These are phyloP conservation scores for Bathybates hornii DNA, from an alignment of 2,113 vertebrate genomes.

Conservation along the genomic window DNA sequence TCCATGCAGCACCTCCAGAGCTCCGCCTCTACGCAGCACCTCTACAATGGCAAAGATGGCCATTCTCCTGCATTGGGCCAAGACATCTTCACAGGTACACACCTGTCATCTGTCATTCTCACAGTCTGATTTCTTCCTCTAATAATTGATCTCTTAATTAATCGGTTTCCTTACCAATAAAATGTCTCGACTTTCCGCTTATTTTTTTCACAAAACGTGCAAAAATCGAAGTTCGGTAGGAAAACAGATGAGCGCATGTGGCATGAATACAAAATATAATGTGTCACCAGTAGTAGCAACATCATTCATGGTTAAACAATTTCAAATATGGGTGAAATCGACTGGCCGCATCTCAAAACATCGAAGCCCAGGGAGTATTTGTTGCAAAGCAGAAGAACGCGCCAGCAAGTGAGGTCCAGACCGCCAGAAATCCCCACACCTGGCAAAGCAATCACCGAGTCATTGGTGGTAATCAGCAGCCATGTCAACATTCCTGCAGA, in stretches of 20 bases:
- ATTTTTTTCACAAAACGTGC: fast-evolving
- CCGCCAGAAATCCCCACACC: slow-evolving; percentile 29
- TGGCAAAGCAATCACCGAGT: slow-evolving; percentile 39
- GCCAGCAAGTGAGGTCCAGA: neutral
- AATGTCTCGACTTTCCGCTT: neutral
- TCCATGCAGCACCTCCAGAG: slow-evolving; percentile 83
- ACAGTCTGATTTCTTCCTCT: neutral
- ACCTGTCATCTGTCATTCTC: neutral
- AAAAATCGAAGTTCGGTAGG: neutral
- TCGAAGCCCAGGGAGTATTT: neutral
- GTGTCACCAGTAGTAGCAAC: neutral
- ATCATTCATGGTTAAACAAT: neutral
- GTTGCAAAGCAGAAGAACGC: slow-evolving; percentile 16
- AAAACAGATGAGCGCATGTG: neutral
- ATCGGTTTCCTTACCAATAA: neutral
- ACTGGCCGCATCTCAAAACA: slow-evolving; percentile 6
- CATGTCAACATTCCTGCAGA: slow-evolving; percentile 31
- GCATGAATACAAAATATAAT: neutral
- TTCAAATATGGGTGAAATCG: neutral
- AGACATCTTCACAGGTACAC: slow-evolving; percentile 86
- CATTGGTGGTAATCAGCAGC: slow-evolving; percentile 30
- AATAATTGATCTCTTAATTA: neutral
- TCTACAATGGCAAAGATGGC: slow-evolving; percentile 80
- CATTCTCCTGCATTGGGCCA: slow-evolving; percentile 71
- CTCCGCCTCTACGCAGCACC: slow-evolving; percentile 75